These are phyloP conservation scores for Sternotherus odoratus DNA, from an alignment of 2,797 vertebrate genomes.

Conservation along the genomic window DNA sequence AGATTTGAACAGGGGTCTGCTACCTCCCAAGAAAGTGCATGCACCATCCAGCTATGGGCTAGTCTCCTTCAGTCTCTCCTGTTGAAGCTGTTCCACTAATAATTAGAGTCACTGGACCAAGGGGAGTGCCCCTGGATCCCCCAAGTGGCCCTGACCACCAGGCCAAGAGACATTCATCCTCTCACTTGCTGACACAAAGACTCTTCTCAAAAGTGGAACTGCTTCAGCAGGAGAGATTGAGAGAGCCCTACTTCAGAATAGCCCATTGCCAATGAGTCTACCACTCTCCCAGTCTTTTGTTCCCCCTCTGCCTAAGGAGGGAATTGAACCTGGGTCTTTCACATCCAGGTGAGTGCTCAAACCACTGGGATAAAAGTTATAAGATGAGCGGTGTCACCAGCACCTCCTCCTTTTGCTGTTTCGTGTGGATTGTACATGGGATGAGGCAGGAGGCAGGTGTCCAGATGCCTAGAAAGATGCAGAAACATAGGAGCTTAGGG, in stretches of 20 bases:
- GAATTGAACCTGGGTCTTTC: background rate
- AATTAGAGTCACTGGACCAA: background rate
- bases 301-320: background rate
- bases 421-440: background rate
- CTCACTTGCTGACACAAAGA: background rate
- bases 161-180: background rate
- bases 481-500: too few relatives aligned
- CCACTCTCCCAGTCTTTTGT: background rate
- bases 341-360: background rate
- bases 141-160: background rate
- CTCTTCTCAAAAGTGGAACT: background rate
- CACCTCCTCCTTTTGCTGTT: background rate
- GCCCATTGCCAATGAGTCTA: background rate
- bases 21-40: background rate
- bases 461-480: too few relatives aligned
- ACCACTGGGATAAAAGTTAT: background rate
- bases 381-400: background rate
- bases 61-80: background rate
- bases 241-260: background rate
- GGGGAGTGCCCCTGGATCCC: background rate
- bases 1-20: background rate
- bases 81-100: background rate
- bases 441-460: background rate
- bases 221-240: background rate
- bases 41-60: background rate